Evolutionary conservation across 2,113 vertebrate species (phyloP).

Genomic region (Lichenostomus cassidix): DNA sequence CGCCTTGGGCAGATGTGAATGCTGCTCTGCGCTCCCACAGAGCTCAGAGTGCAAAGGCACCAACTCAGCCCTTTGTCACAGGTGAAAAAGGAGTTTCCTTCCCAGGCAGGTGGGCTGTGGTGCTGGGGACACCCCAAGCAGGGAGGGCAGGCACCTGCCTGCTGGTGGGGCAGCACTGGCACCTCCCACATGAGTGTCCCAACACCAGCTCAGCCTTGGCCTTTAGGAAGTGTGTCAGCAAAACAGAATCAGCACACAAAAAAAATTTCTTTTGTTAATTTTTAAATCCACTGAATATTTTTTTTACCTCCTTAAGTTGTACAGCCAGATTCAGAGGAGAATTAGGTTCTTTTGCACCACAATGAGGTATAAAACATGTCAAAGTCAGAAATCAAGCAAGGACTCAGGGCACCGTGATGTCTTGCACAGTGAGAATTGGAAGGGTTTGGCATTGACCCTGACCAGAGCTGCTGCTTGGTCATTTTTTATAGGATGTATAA

Average conservation of each 20-base stretch:
- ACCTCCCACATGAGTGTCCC: too few species aligned
- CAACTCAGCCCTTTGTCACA: too few species aligned
- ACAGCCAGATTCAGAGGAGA: neutral
- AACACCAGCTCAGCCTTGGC: too few species aligned
- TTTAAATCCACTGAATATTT: neutral
- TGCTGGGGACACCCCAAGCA: too few species aligned
- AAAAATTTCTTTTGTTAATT: neutral
- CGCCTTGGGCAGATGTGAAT: too few species aligned
- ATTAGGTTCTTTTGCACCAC: neutral
- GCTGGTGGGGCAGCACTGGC: too few species aligned
- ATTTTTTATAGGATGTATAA: neutral
- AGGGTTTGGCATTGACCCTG: neutral
- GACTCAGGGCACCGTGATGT: rapidly evolving
- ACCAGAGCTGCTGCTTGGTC: neutral
- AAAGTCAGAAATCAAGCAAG: neutral
- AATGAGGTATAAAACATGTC: neutral
- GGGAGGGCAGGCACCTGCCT: too few species aligned
- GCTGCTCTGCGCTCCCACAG: too few species aligned
- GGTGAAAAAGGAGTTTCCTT: too few species aligned
- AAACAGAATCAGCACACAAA: neutral
- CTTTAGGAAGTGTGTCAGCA: neutral
- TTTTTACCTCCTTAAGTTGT: neutral
- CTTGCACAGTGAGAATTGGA: neutral
- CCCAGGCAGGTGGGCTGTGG: too few species aligned
- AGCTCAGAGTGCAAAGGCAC: too few species aligned